Conservation (phyloP, 1,140 invertebrate species). For the Zaprionus kolodkinae region DNA sequence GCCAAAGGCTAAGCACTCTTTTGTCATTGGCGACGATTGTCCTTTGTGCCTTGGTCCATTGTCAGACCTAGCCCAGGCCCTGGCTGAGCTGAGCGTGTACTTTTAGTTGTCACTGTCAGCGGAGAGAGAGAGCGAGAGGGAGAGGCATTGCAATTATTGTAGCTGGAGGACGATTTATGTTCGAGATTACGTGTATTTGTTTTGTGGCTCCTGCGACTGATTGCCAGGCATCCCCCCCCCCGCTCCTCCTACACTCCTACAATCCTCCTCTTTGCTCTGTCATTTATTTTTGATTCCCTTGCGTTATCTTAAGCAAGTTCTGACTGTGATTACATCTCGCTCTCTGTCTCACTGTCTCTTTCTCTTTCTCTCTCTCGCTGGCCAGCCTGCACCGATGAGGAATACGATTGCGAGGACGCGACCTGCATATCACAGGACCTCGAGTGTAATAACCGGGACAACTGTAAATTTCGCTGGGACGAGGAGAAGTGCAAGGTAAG, state of each 20-base stretch:
- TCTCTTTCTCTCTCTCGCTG: constrained; percentile 2
- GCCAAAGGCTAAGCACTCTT: constrained; percentile 78
- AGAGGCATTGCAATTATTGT: constrained; percentile 60
- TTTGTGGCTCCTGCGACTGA: constrained; percentile 28
- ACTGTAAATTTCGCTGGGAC: constrained; percentile 94
- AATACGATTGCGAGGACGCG: constrained; percentile 94
- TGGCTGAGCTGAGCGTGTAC: constrained; percentile 16
- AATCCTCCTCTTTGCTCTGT: constrained; percentile 8
- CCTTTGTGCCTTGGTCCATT: constrained; percentile 67
- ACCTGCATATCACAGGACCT: constrained; percentile 90
- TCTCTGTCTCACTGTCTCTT: not conserved
- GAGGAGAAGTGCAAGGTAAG: constrained; percentile 90
- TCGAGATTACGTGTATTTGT: constrained; percentile 69
- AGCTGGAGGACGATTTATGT: constrained; percentile 65
- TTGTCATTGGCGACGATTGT: constrained; percentile 77
- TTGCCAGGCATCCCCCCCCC: not conserved
- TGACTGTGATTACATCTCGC: constrained; percentile 22
- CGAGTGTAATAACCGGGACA: constrained; percentile 90
- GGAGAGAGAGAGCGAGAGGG: not conserved
- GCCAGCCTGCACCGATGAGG: constrained; percentile 84
- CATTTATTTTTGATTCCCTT: constrained; percentile 34
- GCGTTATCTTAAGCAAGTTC: constrained; percentile 7
- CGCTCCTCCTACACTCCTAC: too few species aligned
- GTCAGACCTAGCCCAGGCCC: constrained; percentile 34
- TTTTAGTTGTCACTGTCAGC: constrained; percentile 35